A percentile compares a stretch with the other conserved stretches of the same genome.
phyloP scores from a whole-genome alignment of 92 coral and sea anemone species.

The Anthopleura xanthogrammica region DNA sequence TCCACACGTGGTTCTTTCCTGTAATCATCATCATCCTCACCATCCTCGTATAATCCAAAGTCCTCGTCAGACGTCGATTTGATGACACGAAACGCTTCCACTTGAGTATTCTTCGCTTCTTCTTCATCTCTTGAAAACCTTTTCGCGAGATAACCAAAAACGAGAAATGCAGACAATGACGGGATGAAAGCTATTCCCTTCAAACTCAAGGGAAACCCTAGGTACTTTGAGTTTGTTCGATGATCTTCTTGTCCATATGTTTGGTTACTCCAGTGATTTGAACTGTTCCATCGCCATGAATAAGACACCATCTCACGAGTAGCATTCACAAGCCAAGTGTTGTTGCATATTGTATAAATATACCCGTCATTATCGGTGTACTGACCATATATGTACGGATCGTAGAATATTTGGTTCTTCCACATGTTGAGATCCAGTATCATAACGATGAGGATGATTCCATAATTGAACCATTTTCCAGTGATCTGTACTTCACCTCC shows the following conservation, averaged over 20 bases:
- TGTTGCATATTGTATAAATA: constrained; percentile 61
- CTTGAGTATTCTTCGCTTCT: constrained; percentile 12
- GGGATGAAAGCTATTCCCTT: constrained; percentile 88
- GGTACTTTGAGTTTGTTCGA: constrained; percentile 70
- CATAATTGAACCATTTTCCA: constrained; percentile 92
- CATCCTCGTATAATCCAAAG: constrained; percentile 13
- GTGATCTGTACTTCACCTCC: constrained; percentile 82
- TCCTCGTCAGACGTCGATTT: constrained; percentile 29
- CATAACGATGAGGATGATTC: constrained; percentile 87
- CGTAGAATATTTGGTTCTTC: constrained; percentile 88
- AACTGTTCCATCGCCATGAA: constrained; percentile 75
- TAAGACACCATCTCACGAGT: constrained; percentile 62
- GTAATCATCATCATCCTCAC: not conserved
- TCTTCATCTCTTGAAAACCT: constrained; percentile 64
- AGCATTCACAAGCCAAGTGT: constrained; percentile 71
- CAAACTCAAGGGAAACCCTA: constrained; percentile 53
- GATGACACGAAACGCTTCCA: constrained; percentile 7
- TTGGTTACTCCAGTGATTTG: constrained; percentile 60
- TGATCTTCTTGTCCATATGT: constrained; percentile 72
- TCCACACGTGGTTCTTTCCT: not conserved
- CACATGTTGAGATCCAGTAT: constrained; percentile 90
- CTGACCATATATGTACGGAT: constrained; percentile 74
- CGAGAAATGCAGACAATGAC: constrained; percentile 57
- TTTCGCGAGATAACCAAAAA: constrained; percentile 72
- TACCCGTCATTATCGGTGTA: constrained; percentile 65